A percentile compares a stretch with the other conserved stretches of the same genome.
Evolutionary conservation across 2,888 invertebrate genomes (phyloP).

Genomic region (Agrotis clavis): DNA sequence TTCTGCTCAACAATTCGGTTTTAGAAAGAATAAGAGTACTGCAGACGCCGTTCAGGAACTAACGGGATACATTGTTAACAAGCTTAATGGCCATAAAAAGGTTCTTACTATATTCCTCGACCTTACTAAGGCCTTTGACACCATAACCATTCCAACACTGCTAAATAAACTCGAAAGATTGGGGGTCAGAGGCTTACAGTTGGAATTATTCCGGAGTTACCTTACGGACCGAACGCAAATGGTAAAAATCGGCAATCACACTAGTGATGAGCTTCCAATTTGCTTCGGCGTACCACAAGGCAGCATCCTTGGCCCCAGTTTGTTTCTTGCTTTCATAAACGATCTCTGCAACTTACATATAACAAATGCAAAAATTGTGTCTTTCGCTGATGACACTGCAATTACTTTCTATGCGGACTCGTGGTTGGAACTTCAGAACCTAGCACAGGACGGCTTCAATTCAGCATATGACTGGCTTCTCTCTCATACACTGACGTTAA

Average conservation of each 20-base stretch:
- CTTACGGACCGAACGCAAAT: constrained; percentile 27
- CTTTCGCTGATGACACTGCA: constrained; percentile 34
- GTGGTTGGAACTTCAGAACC: background rate
- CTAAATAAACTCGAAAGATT: constrained; percentile 28
- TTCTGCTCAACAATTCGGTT: constrained; percentile 12
- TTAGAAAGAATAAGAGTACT: constrained; percentile 25
- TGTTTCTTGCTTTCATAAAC: constrained; percentile 27
- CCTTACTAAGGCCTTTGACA: too few species aligned
- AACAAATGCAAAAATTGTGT: constrained; percentile 11
- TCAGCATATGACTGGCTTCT: background rate
- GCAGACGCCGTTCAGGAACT: constrained; percentile 31
- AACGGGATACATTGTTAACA: constrained; percentile 12
- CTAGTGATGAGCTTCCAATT: constrained; percentile 13
- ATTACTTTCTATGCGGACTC: background rate
- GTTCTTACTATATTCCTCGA: constrained; percentile 3
- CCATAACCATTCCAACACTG: constrained; percentile 11
- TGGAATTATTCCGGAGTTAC: constrained; percentile 10
- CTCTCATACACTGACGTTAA: background rate
- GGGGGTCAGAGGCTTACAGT: constrained; percentile 26
- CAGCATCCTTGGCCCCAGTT: constrained; percentile 31
- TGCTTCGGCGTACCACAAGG: constrained; percentile 35
- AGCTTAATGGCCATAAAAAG: constrained; percentile 17
- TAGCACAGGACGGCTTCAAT: background rate
- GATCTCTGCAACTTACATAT: constrained; percentile 23
- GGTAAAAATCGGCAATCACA: constrained; percentile 13